Base-by-base conservation (phyloP, 2,113 vertebrate genomes). In the Glaucidium brasilianum region DNA sequence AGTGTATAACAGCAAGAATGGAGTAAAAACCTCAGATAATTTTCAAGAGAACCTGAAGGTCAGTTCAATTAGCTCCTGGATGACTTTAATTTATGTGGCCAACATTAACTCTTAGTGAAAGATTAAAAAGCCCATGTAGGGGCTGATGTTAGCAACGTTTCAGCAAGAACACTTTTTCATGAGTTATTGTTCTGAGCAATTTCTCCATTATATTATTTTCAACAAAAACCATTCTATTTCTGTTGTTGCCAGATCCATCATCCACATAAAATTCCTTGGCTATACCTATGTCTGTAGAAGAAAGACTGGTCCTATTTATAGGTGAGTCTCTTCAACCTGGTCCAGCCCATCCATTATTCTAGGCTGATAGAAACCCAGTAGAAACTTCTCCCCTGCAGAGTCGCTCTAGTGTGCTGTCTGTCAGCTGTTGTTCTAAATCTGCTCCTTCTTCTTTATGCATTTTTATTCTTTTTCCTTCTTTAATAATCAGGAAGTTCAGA, bases 311-410 rank as follows among this genome's bases (percentile, higher is more conserved):
- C 43, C 60, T 96, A 77, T 88, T 94, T 92, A 80, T 67, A 93
- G 82, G 35, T 74, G 7, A 94, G 35, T 78, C n/a, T 86, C 67
- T 86, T 86, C 76, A 85, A 50, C 49, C 43, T 32, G 49, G 60
- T 67, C 85, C 39, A 91, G 25, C 52, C 58, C n/a, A 85, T 84
- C 76, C 76, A 86, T 89, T 92, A 92, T 95, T 95, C 88, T 77
- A 67, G 52, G 37, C 68, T 87, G 39, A 60, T 13, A 76, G 79
- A 92, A 91, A 71, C 47, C 25, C 59, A 49, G 41, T 50, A 90
- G 72, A 83, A 96, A 45, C 43, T 64, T 86, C 59, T 92, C 47
- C 29, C 77, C 59, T 77, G 67, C 72, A 73, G 88, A 69, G 74
- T 66, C 41, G 43, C 68, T 83, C 76, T 74, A 74, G 63, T 86